Evolutionary conservation across 2,113 vertebrate species (phyloP).

Genomic region (Aix galericulata): DNA sequence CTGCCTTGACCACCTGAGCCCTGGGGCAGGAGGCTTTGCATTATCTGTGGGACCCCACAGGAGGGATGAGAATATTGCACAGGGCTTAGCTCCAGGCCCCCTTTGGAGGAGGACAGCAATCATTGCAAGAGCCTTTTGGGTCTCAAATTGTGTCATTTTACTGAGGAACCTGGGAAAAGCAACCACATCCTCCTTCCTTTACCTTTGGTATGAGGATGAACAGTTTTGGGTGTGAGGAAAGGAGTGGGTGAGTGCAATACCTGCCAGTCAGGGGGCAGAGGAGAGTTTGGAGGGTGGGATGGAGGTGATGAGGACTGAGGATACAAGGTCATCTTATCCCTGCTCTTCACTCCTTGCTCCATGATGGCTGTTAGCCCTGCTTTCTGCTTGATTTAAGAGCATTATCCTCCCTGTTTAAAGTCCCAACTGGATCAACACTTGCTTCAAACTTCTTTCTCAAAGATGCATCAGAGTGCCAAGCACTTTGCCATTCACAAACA

Average conservation of each 20-base stretch:
- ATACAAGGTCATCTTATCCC: neutral
- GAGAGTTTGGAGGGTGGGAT: neutral
- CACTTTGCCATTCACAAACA: neutral
- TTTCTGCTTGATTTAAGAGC: neutral
- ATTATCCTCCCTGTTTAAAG: neutral
- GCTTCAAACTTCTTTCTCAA: neutral
- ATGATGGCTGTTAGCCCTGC: neutral
- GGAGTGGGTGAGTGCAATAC: neutral
- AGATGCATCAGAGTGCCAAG: neutral
- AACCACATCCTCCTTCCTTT: neutral
- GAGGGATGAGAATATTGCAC: neutral
- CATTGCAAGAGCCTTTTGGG: neutral
- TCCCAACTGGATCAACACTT: neutral
- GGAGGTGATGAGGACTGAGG: neutral
- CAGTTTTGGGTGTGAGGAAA: neutral
- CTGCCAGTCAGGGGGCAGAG: neutral
- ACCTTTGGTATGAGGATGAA: neutral
- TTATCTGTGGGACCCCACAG: neutral
- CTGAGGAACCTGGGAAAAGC: neutral
- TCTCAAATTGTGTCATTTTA: neutral
- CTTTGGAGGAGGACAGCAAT: neutral
- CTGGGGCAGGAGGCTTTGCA: neutral
- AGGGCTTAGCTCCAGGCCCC: neutral
- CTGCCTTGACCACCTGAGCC: accelerated
- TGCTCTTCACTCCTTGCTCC: neutral